Conservation (phyloP, 2,888 invertebrate genomes). For the Zaprionus lineosus region DNA sequence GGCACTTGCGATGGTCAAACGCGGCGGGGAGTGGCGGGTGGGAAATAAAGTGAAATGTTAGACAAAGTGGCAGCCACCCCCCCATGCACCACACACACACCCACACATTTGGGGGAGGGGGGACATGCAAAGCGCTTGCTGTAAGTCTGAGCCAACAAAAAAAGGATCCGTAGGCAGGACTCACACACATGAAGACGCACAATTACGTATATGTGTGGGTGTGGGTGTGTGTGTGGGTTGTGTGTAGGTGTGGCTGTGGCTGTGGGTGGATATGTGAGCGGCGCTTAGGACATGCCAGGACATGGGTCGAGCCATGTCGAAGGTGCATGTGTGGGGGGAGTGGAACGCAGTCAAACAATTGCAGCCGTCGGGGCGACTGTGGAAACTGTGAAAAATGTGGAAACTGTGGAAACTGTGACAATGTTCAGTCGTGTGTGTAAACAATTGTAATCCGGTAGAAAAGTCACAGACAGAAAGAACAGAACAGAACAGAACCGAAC, state of each 20-base stretch:
- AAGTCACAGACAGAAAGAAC: slow-evolving; percentile 65
- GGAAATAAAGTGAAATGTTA: slow-evolving; percentile 64
- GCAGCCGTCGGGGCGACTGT: slow-evolving; percentile 47
- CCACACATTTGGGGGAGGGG: slow-evolving; percentile 10
- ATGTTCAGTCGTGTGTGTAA: slow-evolving; percentile 76
- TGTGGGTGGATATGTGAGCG: too few species aligned
- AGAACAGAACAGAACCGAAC: slow-evolving; percentile 30
- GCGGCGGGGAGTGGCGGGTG: slow-evolving; percentile 19
- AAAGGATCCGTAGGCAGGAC: slow-evolving; percentile 40
- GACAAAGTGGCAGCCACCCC: slow-evolving; percentile 60
- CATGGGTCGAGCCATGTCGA: too few species aligned
- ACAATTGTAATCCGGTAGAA: slow-evolving; percentile 76
- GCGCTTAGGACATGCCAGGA: slow-evolving; percentile 55
- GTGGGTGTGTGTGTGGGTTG: slow-evolving; percentile 2
- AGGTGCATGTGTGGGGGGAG: slow-evolving; percentile 2
- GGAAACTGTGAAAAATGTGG: slow-evolving; percentile 31
- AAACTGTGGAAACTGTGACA: slow-evolving; percentile 63
- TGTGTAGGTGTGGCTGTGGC: slow-evolving; percentile 5
- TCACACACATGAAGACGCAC: slow-evolving; percentile 65
- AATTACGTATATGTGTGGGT: slow-evolving; percentile 51
- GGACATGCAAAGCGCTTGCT: slow-evolving; percentile 36
- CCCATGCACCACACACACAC: slow-evolving; percentile 21
- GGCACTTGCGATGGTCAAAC: slow-evolving; percentile 50
- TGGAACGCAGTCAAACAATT: slow-evolving; percentile 44
- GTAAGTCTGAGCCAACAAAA: slow-evolving; percentile 67